These are phyloP conservation scores for Tamandua tetradactyla DNA, from an alignment of 2,797 vertebrate species.

Conservation along the genomic window DNA sequence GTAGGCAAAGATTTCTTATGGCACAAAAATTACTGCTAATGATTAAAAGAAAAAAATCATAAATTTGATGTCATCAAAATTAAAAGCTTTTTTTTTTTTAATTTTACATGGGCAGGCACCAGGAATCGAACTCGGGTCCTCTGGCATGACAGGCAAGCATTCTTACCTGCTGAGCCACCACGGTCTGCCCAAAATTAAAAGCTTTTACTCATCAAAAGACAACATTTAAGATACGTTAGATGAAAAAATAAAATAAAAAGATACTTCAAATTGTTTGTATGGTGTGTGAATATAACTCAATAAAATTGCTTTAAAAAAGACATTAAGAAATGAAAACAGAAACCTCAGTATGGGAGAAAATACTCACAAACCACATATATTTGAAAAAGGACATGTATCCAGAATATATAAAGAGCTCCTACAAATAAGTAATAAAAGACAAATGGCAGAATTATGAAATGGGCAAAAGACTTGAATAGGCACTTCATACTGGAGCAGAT, in stretches of 20 bases:
- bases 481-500: neutral
- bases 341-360: neutral
- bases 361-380: neutral
- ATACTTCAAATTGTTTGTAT: no score
- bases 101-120: no score
- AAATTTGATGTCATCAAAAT: neutral
- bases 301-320: no score
- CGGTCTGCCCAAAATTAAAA: constrained; percentile 16
- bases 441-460: no score
- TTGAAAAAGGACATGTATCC: neutral
- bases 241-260: no score
- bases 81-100: neutral
- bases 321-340: neutral
- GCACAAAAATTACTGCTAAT: neutral
- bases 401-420: neutral
- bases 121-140: no score
- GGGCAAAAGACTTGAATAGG: no score
- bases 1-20: neutral
- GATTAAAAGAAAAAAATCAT: neutral
- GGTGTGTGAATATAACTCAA: no score
- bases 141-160: no score
- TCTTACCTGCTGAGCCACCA: no score
- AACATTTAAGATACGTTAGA: no score
- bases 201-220: neutral
- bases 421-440: no score